Evolutionary conservation across 1,140 invertebrate species (phyloP).

Genomic region (Pseudachorutes palmiensis): DNA sequence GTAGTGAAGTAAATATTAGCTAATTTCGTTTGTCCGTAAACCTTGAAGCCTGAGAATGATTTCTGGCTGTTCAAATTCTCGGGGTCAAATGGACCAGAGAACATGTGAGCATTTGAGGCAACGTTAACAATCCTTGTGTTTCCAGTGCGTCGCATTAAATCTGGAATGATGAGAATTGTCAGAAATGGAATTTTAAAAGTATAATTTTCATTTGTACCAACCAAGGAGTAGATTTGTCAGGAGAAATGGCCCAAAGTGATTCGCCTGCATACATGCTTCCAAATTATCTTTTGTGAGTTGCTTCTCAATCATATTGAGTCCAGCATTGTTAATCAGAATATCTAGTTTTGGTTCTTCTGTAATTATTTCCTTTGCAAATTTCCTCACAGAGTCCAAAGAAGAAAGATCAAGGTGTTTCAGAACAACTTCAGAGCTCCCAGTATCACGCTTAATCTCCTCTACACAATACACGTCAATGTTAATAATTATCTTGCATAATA

Average conservation of each 20-base stretch:
- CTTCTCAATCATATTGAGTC: slow-evolving; percentile 37
- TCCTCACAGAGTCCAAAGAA: slow-evolving; percentile 29
- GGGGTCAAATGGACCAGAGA: slow-evolving; percentile 59
- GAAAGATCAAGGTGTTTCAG: slow-evolving; percentile 35
- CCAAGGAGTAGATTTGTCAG: slow-evolving; percentile 42
- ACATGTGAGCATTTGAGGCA: slow-evolving; percentile 67
- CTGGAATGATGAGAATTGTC: slow-evolving; percentile 42
- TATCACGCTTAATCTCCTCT: slow-evolving; percentile 28
- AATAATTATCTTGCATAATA: not conserved
- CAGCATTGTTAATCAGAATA: slow-evolving; percentile 49
- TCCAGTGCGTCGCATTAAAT: slow-evolving; percentile 66
- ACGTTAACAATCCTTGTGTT: slow-evolving; percentile 71
- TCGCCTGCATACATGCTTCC: slow-evolving; percentile 44
- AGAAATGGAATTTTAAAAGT: not conserved
- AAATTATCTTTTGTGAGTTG: slow-evolving; percentile 47
- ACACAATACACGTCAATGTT: not conserved
- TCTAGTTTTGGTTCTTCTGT: slow-evolving; percentile 42
- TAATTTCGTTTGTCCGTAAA: slow-evolving; percentile 77
- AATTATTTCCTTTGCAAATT: slow-evolving; percentile 32
- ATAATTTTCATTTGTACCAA: not conserved
- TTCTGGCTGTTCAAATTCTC: slow-evolving; percentile 65
- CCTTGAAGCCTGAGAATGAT: slow-evolving; percentile 55
- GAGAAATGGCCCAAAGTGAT: slow-evolving; percentile 47
- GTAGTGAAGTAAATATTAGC: slow-evolving; percentile 76
- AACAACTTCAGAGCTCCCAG: slow-evolving; percentile 29